Percentiles rank a stretch among this genome's conserved stretches.
These are phyloP conservation scores for Eupithecia insigniata DNA, from an alignment of 2,888 invertebrate genomes.

Conservation along the genomic window DNA sequence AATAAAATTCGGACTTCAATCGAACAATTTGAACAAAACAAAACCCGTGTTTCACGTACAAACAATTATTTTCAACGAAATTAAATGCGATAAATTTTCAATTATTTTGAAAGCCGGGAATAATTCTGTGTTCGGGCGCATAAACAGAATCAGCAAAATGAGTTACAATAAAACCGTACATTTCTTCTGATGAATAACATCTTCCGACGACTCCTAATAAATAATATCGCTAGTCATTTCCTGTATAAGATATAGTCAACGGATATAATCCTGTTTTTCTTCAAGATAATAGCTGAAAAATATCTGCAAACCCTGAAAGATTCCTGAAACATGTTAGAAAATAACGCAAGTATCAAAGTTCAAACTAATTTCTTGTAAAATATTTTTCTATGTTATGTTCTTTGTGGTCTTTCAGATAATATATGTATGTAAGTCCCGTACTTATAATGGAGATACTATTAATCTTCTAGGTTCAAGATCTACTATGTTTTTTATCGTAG, in stretches of 20 bases:
- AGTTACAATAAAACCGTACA: conserved; percentile 15
- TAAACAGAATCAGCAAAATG: conserved; percentile 18
- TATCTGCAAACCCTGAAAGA: neutral
- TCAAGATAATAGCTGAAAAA: conserved; percentile 2
- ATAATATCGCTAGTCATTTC: conserved; percentile 31
- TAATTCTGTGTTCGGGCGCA: conserved; percentile 9
- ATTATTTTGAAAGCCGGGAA: conserved; percentile 12
- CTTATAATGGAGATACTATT: neutral
- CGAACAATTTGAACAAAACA: conserved; percentile 10
- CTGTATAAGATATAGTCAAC: conserved; percentile 18
- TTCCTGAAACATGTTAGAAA: neutral
- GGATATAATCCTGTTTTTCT: conserved; percentile 6
- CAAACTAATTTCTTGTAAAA: neutral
- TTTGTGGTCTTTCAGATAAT: neutral
- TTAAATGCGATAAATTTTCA: conserved; percentile 17
- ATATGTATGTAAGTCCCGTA: neutral
- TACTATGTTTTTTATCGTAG: neutral
- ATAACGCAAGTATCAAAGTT: conserved; percentile 1
- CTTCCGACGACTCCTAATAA: conserved; percentile 17
- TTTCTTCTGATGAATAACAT: conserved; percentile 14
- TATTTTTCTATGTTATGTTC: neutral
- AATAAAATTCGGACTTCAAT: conserved; percentile 7
- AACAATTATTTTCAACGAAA: conserved; percentile 13
- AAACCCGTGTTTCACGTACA: conserved; percentile 11
- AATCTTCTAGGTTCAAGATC: too few species aligned